Evolutionary conservation across 2,113 vertebrate species (phyloP), one percentile per base, ranked within the genome.

Genomic region (Eptatretus burgeri): DNA sequence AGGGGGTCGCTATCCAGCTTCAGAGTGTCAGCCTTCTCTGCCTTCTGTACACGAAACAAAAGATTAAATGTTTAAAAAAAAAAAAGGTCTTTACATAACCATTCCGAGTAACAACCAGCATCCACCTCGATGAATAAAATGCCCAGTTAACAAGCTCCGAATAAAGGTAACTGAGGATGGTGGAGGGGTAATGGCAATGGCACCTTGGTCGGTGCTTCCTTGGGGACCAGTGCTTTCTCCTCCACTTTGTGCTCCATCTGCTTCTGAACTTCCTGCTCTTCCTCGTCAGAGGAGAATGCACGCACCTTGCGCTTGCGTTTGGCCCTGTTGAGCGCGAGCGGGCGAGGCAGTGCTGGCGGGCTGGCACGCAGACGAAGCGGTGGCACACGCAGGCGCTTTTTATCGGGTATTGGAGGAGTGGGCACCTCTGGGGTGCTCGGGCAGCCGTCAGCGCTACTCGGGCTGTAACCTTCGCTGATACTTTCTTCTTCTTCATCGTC

Each of bases 1-100:
- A 95, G 75, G 14, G 91, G 91, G 73, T 84, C 94, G 71, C 81
- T 94, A 70, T 91, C 85, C 73, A 96, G 76, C 65, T 80, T 80
- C 70, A 96, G 74, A 74, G 82, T 84, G 72, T 84, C 88, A 64
- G 27, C 3, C 27, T 41, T 41, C 27, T 77, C 79, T 68, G 74
- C 77, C 71, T 93, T 84, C 62, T 62, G 62, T 17, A 20, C 4
- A 62, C 12, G 16, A 17, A 62, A 62, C 16, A 62, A 13, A 20
- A 13, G 16, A 41, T 41, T 41, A 41, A 41, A 41, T 7, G 7
- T 41, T 41, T 41, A 41, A 41, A 41, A n/a, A n/a, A n/a, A n/a
- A n/a, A n/a, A n/a, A 41, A 41, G 27, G 27, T 41, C 3, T 3
- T 41, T 41, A 41, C 7, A 7, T 7, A 41, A 41, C 3, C 27